These are phyloP conservation scores for Gymnobelideus leadbeateri DNA, from an alignment of 2,113 vertebrate genomes.

Conservation along the genomic window DNA sequence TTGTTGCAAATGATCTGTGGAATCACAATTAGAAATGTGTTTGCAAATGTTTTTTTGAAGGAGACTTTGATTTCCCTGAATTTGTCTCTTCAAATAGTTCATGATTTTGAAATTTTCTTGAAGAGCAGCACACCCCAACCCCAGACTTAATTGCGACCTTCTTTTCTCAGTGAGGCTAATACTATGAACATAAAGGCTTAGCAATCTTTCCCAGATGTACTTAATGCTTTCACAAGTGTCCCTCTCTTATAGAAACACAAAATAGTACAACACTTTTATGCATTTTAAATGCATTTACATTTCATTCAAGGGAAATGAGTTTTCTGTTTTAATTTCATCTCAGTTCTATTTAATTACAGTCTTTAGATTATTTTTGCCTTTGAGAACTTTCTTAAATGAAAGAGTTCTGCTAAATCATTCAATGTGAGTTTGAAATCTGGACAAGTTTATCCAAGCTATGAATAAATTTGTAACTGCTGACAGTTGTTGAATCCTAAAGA, in stretches of 20 bases:
- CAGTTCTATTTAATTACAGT: constrained; percentile 83
- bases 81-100: constrained; percentile 17
- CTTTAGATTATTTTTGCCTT: constrained; percentile 77
- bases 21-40: not conserved
- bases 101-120: constrained; percentile 29
- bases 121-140: constrained; percentile 31
- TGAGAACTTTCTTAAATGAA: constrained; percentile 77
- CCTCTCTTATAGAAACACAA: constrained; percentile 59
- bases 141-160: constrained; percentile 63
- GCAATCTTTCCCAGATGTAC: constrained; percentile 57
- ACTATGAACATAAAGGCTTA: constrained; percentile 55
- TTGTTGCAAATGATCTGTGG: not conserved
- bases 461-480: constrained; percentile 80
- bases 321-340: constrained; percentile 81
- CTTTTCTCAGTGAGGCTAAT: constrained; percentile 59
- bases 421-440: constrained; percentile 71
- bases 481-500: constrained; percentile 62
- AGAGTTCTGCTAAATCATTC: constrained; percentile 73
- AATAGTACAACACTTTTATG: constrained; percentile 58
- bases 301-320: constrained; percentile 78
- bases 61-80: not conserved
- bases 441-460: constrained; percentile 76
- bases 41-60: not conserved
- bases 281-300: constrained; percentile 64
- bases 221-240: constrained; percentile 62